Conservation (phyloP, 1,140 invertebrate species). For the Cydia fagiglandana region DNA sequence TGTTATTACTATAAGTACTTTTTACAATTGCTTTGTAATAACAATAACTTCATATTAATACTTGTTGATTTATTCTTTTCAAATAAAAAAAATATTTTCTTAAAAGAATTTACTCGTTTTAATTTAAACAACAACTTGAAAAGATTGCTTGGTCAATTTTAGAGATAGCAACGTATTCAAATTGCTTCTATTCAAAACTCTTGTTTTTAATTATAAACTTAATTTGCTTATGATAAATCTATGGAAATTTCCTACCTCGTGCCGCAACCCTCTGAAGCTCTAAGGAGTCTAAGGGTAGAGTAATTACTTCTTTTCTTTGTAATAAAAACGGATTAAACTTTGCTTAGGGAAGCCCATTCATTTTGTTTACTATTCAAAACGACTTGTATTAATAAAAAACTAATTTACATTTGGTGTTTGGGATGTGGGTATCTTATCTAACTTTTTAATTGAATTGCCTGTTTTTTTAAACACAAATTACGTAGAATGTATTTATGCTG, state of each 20-base stretch:
- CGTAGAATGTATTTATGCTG: background rate
- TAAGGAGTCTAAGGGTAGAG: constrained; percentile 74
- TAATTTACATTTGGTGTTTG: constrained; percentile 62
- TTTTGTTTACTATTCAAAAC: constrained; percentile 78
- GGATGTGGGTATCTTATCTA: constrained; percentile 55
- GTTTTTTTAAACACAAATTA: constrained; percentile 25
- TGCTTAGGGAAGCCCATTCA: constrained; percentile 76
- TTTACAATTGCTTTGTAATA: no score
- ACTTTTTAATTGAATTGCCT: constrained; percentile 63
- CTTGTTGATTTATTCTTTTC: background rate
- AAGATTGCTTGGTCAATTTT: constrained; percentile 43
- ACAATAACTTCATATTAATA: no score
- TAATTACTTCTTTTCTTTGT: constrained; percentile 79
- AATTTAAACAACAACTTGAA: constrained; percentile 58
- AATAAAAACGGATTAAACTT: constrained; percentile 79
- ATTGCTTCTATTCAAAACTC: constrained; percentile 76
- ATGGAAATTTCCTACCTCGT: constrained; percentile 77
- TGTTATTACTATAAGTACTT: no score
- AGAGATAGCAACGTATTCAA: constrained; percentile 72
- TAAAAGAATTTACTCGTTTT: constrained; percentile 39
- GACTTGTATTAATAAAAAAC: constrained; percentile 69
- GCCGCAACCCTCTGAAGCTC: constrained; percentile 71
- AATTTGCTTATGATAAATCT: constrained; percentile 79
- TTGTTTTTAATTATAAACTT: constrained; percentile 79
- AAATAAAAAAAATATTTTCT: background rate